phyloP scores from a whole-genome alignment of 2,113 vertebrate species.

The Phalacrocorax aristotelis region DNA sequence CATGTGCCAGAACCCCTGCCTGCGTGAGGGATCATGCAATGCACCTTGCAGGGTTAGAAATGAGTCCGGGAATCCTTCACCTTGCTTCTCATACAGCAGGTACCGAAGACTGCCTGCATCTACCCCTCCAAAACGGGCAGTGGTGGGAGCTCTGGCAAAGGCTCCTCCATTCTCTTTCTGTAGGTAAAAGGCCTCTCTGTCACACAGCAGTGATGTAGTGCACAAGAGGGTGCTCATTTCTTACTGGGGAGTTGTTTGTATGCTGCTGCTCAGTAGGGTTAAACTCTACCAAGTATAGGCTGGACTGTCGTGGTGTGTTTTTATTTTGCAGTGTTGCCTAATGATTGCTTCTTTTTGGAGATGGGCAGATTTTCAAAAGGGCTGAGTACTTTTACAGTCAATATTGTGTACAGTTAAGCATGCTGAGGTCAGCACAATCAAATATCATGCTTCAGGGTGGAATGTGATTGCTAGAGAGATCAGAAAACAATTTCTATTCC shows the following conservation, averaged over 20 bases:
- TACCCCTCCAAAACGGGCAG: neutral
- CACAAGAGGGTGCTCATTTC: neutral
- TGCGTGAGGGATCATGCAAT: fast-evolving
- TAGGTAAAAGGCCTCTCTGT: neutral
- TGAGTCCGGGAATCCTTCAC: neutral
- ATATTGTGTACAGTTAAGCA: neutral
- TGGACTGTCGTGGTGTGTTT: fast-evolving
- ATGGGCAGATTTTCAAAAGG: neutral
- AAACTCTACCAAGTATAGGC: fast-evolving
- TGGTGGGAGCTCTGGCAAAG: neutral
- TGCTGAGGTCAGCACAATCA: constrained; percentile 25
- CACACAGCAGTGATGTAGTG: fast-evolving
- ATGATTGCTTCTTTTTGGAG: neutral
- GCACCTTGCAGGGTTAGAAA: neutral
- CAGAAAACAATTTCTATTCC: neutral
- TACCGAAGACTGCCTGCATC: neutral
- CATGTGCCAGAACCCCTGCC: neutral
- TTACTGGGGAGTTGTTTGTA: neutral
- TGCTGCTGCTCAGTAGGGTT: fast-evolving
- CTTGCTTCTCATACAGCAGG: too few relatives aligned
- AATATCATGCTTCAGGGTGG: neutral
- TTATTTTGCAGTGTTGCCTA: neutral
- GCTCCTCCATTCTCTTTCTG: neutral
- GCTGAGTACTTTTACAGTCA: neutral
- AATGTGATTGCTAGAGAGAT: neutral